Base-by-base conservation (phyloP, 2,888 invertebrate species). In the Mesoligia furuncula region DNA sequence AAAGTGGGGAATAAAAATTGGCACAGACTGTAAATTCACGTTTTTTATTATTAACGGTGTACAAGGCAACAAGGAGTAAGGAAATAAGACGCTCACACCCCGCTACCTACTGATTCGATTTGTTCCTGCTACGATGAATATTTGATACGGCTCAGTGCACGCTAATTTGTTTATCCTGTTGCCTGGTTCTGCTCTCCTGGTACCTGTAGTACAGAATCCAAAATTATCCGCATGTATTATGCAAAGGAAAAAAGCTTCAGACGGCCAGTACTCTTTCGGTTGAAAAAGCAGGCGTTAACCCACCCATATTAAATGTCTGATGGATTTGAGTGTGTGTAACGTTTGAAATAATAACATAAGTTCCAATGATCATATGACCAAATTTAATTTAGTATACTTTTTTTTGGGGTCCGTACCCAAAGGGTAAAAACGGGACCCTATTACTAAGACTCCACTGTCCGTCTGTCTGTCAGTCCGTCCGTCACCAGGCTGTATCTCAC, bases 141-240 rank as follows among this genome's bases (percentile, higher is more conserved):
- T 96, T 97, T 96, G 96, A 97, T 96, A 92, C 93, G 93, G 91
- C 94, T 96, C 96, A 95, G 94, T 96, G 96, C 95, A 95, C 95
- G 93, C 96, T 96, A 96, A 96, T 96, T 96, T 96, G 96, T 96
- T 96, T 96, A 96, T 94, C 95, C 95, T 94, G 95, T 93, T 94
- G 90, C 91, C 81, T 90, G 89, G 90, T 92, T 88, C 93, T 94
- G 93, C 92, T 93, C 91, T 91, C 93, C 92, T 91, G 91, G 92
- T 95, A 92, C 89, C 89, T 90, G 88, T 86, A 81, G 66, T 82
- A 88, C 86, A 81, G 84, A 85, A 87, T 88, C 85, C 82, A 88
- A 90, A 90, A 90, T 90, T 92, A 92, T 90, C 89, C 89, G 80
- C 87, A 86, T 94, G 86, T 80, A 89, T 91, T 87, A 89, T 90